Conservation (phyloP, 2,797 vertebrate species). For the Lagorchestes hirsutus region DNA sequence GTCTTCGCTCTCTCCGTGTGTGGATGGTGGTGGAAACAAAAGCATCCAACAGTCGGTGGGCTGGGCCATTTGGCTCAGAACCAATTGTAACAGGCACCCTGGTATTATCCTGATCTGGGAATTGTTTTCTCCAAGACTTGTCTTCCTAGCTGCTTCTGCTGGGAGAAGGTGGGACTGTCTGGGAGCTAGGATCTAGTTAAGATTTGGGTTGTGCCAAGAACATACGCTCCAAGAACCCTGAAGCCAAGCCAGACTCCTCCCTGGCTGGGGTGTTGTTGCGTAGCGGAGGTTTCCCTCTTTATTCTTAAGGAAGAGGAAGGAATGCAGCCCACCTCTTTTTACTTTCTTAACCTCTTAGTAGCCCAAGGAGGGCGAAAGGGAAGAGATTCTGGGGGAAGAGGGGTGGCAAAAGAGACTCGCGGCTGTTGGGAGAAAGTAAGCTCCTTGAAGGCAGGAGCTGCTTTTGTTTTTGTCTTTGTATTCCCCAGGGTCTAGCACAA, state of each 20-base stretch:
- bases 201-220: not conserved
- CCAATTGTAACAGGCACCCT: not conserved
- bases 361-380: not conserved
- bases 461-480: not conserved
- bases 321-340: not conserved
- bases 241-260: not conserved
- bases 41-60: constrained; percentile 1
- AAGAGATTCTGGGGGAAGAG: not conserved
- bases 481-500: not conserved
- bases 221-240: not conserved
- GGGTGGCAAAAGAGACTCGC: not conserved
- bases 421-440: not conserved
- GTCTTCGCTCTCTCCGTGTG: not conserved
- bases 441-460: not conserved
- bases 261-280: not conserved
- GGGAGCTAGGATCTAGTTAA: not conserved
- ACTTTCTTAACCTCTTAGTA: not conserved
- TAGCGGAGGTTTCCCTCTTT: not conserved
- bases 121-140: constrained; percentile 5
- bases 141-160: not conserved
- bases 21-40: constrained; percentile 1
- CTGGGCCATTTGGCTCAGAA: constrained; percentile 32
- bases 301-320: not conserved
- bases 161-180: not conserved
- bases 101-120: not conserved